Base-by-base conservation (phyloP, 2,113 vertebrate species). In the Lophotis ruficrista region DNA sequence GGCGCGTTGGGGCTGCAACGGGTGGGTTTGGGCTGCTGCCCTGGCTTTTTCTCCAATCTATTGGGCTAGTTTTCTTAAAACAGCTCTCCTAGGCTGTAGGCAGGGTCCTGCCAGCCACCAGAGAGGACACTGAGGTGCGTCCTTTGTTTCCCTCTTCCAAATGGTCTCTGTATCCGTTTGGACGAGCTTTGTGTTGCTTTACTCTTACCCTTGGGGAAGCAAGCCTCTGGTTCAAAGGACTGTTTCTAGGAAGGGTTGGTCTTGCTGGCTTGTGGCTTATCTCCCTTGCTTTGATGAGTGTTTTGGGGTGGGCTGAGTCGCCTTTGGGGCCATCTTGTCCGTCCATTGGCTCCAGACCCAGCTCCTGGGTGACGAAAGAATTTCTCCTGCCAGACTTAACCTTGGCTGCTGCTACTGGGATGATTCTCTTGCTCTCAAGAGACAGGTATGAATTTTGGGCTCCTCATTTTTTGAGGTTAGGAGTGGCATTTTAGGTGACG, bases 141-240 rank as follows among this genome's bases (percentile, higher is more conserved):
- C 68, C 12, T 72, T 69, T 6, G 3, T 14, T 72, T 87, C 31
- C 66, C 43, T 43, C 16, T 78, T 66, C 48, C 21, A 48, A 10
- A 11, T n/a, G 23, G 19, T 41, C 69, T 94, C 90, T 71, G 62
- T 24, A 1, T 12, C 27, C 14, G 0, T n/a, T 65, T 27, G 23
- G 24, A 31, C 31, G 20, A 60, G 21, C 33, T 68, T 65, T 91
- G 37, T 1, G 0, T 75, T 51, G 62, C 56, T 88, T 38, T 38
- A 3, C 31, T 58, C 43, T 83, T 28, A 21, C 17, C 62, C 0
- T 0, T 54, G 24, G 17, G 14, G 28, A 7, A 48, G 13, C 3
- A 11, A 83, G 23, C 28, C 20, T 33, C 60, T 54, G 38, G 31
- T 31, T 72, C 17, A 10, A 18, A 24, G 41, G 71, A 1, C 53